phyloP scores from a whole-genome alignment of 2,888 invertebrate species.

The Hydriomena furcata region DNA sequence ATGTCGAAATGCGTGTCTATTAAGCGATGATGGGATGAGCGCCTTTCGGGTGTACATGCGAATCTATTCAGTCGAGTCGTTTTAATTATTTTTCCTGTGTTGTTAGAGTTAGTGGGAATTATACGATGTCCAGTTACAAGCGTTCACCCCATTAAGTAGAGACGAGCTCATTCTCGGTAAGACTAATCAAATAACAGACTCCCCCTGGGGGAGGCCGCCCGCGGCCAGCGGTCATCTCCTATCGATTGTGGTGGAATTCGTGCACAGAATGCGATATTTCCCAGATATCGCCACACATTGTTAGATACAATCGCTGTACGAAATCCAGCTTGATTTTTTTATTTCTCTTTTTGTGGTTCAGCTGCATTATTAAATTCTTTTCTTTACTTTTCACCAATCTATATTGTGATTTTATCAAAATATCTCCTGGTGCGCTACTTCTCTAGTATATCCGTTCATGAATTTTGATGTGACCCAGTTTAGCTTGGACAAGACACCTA shows the following conservation, averaged over 20 bases:
- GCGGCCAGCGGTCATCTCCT: slow-evolving; percentile 83
- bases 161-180: slow-evolving; percentile 83
- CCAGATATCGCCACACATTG: slow-evolving; percentile 68
- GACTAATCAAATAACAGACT: slow-evolving; percentile 84
- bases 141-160: slow-evolving; percentile 82
- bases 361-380: background rate
- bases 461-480: slow-evolving; percentile 4
- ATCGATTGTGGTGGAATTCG: slow-evolving; percentile 84
- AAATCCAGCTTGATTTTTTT: slow-evolving; percentile 43
- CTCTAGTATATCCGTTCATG: slow-evolving; percentile 2
- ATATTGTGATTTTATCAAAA: background rate
- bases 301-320: slow-evolving; percentile 56
- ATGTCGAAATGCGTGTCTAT: slow-evolving; percentile 82
- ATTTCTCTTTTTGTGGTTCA: slow-evolving; percentile 34
- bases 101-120: slow-evolving; percentile 65
- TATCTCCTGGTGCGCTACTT: background rate
- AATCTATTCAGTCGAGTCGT: slow-evolving; percentile 54
- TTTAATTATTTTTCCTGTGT: slow-evolving; percentile 58
- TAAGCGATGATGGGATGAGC: slow-evolving; percentile 77
- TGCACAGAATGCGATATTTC: slow-evolving; percentile 83
- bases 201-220: slow-evolving; percentile 59
- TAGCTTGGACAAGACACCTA: background rate
- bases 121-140: slow-evolving; percentile 80
- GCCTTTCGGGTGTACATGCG: slow-evolving; percentile 61
- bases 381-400: background rate